Evolutionary conservation across 2,888 invertebrate species (phyloP), one percentile per base, ranked within the genome.

Genomic region (Melieria crassipennis): DNA sequence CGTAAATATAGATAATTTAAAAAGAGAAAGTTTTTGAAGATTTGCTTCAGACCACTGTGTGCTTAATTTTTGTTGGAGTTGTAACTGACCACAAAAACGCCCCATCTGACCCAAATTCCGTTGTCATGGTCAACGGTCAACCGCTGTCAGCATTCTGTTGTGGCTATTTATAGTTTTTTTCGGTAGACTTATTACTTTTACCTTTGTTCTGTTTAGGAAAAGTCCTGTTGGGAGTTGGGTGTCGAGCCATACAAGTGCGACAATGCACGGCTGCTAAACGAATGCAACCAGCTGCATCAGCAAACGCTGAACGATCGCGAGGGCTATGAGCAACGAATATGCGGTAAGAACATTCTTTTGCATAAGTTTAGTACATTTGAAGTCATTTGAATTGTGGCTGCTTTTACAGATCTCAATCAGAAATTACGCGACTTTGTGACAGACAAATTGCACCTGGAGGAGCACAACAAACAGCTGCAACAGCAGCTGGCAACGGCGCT

Each of bases 201-300:
- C 57, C 13, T 56, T 4, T 66, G 10, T 16, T 66, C 16, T 56
- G n/a, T 9, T n/a, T 83, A 92, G 90, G 92, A 93, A 84, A 90
- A 91, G 76, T 90, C 91, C 80, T 89, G 91, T 74, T 88, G 94
- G 79, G 90, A 92, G 85, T 86, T 91, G 70, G 91, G 92, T 78
- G 90, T 91, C 55, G 94, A 94, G 84, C 94, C 94, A 0, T 94
- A 93, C 80, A 93, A 92, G 87, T 92, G 92, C 84, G 94, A 94
- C 81, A 94, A 94, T 87, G 91, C 91, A 46, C 92, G 90, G 84
- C 87, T 94, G 63, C 89, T 94, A 70, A 90, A 91, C 83, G 93
- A 94, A 87, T 92, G 92, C 81, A 94, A 93, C 87, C 89, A 91
- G 78, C 86, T 94, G 65, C 92, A 94, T 82, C 87, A 89, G 78